Evolutionary conservation across 2,113 vertebrate genomes (phyloP).

Genomic region (Hystrix cristata): DNA sequence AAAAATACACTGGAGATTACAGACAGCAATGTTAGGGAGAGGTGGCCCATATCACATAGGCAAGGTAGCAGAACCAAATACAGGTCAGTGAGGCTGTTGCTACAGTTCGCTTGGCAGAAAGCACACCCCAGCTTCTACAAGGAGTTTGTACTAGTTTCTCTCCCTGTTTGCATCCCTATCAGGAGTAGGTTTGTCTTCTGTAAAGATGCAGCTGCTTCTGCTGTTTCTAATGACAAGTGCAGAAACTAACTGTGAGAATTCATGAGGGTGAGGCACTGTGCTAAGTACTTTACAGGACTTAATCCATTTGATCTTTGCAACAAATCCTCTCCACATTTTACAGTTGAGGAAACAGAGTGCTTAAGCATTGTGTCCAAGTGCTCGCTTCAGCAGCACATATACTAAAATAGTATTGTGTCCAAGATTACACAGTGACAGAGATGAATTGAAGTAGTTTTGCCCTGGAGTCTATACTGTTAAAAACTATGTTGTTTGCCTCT

Average conservation of each 20-base stretch:
- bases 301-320: neutral
- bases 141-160: neutral
- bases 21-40: neutral
- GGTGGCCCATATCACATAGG: neutral
- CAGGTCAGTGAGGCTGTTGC: neutral
- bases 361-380: neutral
- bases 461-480: neutral
- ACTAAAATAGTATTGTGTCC: neutral
- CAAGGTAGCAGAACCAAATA: neutral
- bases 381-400: too few relatives aligned
- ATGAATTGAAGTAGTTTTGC: neutral
- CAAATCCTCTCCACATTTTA: neutral
- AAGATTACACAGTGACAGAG: neutral
- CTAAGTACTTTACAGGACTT: neutral
- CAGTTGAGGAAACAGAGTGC: neutral
- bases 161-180: neutral
- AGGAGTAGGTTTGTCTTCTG: neutral
- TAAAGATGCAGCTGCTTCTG: neutral
- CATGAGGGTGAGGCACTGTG: neutral
- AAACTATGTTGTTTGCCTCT: neutral
- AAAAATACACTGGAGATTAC: constrained; percentile 21
- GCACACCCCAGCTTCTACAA: neutral
- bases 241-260: neutral
- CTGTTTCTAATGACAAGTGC: neutral
- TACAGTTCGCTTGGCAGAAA: neutral